Evolutionary conservation across 2,888 invertebrate species (phyloP).

Genomic region (Leptopilina syphax): DNA sequence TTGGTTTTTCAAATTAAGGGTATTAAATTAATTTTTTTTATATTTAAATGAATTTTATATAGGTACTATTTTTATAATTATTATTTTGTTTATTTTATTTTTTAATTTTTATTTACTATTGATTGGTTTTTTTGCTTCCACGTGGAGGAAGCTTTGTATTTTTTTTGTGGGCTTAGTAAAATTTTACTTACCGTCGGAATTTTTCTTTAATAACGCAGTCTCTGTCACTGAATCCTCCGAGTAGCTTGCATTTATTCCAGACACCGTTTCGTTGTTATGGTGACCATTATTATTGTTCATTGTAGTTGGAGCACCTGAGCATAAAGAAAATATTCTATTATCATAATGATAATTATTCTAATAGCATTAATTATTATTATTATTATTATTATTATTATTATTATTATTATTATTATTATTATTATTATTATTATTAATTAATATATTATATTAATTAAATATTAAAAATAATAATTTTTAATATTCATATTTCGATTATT

Average conservation of each 20-base stretch:
- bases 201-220: constrained; percentile 88
- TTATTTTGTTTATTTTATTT: background rate
- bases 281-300: constrained; percentile 64
- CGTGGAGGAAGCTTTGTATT: too few relatives aligned
- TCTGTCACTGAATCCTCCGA: constrained; percentile 91
- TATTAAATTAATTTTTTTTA: background rate
- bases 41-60: background rate
- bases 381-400: background rate
- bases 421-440: too few relatives aligned
- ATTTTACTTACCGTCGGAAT: constrained; percentile 88
- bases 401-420: too few relatives aligned
- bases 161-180: background rate
- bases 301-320: constrained; percentile 57
- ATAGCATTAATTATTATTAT: background rate
- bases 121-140: too few relatives aligned
- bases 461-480: too few relatives aligned
- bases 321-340: background rate
- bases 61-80: background rate
- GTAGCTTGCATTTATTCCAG: constrained; percentile 82
- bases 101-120: background rate
- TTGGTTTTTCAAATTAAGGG: background rate
- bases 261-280: constrained; percentile 53
- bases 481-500: too few relatives aligned
- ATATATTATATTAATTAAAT: too few relatives aligned
- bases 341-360: background rate